Percentiles rank a stretch among this genome's conserved stretches.
Conservation (phyloP, 2,797 vertebrate genomes). For the Falco concolor region DNA sequence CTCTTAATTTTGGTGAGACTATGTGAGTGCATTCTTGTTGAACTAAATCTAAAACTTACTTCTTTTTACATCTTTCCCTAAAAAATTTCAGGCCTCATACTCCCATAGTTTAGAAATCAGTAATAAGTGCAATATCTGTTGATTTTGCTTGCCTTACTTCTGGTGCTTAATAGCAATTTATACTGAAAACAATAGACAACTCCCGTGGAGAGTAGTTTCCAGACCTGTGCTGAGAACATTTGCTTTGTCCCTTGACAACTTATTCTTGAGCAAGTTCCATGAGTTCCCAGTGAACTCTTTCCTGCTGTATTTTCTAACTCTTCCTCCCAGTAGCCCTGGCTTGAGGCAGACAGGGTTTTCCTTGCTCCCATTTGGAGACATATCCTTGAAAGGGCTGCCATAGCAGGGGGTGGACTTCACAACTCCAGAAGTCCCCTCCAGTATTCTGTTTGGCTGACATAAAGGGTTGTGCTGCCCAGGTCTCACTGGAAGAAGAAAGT, state of each 20-base stretch:
- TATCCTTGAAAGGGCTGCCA: background rate
- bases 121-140: background rate
- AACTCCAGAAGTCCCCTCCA: background rate
- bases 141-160: background rate
- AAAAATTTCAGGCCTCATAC: background rate
- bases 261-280: background rate
- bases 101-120: background rate
- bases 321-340: background rate
- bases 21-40: background rate
- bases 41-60: background rate
- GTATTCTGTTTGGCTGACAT: background rate
- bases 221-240: background rate
- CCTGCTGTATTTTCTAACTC: background rate
- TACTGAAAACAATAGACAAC: background rate
- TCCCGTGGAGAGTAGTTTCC: background rate
- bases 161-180: background rate
- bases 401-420: background rate
- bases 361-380: background rate
- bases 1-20: background rate
- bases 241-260: background rate
- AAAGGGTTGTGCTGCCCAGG: background rate
- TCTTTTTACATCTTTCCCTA: background rate
- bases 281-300: background rate
- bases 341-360: background rate
- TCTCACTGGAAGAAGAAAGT: background rate